Evolutionary conservation across 92 coral and sea anemone genomes (phyloP), one percentile per base, ranked within the genome.

Genomic region (Montipora capitata): DNA sequence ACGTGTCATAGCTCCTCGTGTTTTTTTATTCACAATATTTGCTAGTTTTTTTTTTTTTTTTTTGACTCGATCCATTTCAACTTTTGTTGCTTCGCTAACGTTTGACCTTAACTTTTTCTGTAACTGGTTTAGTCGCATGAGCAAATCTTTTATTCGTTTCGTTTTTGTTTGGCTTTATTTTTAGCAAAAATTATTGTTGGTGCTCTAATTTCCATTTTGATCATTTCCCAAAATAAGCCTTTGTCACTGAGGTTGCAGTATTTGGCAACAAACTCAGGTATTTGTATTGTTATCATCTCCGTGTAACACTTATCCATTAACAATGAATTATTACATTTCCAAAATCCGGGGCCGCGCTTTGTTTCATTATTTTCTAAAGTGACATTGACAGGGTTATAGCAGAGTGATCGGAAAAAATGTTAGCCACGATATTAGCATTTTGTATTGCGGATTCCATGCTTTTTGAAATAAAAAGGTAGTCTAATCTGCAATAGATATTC

Each of bases 401-500:
- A 15, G 63, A 57, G 16, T 57, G 63, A 15, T 57, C 63, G 3
- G 63, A 57, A 57, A 57, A 62, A 14, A 62, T n/a, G 27, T 62
- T 49, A 18, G 69, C 41, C 7, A 67, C 82, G 2, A 52, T 62
- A 15, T 62, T 62, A 62, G 27, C 67, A 7, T 14, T 14, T 62
- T 62, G 4, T 3, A 62, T 14, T 3, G 20, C 18, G 27, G 67
- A 62, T 3, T n/a, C 20, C 18, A 62, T 14, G 27, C 27, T n/a
- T 62, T n/a, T 62, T 2, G 20, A 14, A 15, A 62, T 14, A 14
- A 62, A n/a, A n/a, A 62, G 4, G 27, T 62, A 62, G 27, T 62
- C 20, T 62, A 62, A 62, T 35, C 73, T 68, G 17, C 73, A 68
- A 9, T 68, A 15, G 45, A 39, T 68, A 35, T 68, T 68, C 73